These are phyloP conservation scores for Esox lucius DNA, from an alignment of 2,797 vertebrate genomes.

Conservation along the genomic window DNA sequence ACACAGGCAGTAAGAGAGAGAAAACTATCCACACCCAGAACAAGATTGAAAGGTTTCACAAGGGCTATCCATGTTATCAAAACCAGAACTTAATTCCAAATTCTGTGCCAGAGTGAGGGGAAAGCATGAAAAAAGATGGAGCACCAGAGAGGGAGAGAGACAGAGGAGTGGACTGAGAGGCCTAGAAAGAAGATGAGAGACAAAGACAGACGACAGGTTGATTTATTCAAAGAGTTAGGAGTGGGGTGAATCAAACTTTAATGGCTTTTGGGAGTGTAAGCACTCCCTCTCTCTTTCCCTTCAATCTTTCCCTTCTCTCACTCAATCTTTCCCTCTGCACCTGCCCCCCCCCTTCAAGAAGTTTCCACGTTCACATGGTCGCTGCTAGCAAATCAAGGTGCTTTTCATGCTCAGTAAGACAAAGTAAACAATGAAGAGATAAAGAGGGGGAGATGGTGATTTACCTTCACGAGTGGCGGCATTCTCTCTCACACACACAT, in stretches of 20 bases:
- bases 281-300: conserved; percentile 30
- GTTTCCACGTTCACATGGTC: conserved; percentile 53
- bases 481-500: conserved; percentile 9
- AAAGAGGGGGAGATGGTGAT: conserved; percentile 56
- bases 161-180: neutral
- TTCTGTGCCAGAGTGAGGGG: conserved; percentile 38
- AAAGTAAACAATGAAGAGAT: conserved; percentile 72
- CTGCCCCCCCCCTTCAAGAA: conserved; percentile 40
- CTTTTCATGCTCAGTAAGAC: conserved; percentile 80
- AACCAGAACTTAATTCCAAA: conserved; percentile 55
- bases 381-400: conserved; percentile 73
- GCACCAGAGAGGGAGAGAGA: conserved; percentile 29
- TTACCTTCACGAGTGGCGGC: conserved; percentile 59
- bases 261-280: conserved; percentile 72
- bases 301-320: conserved; percentile 52
- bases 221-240: conserved; percentile 77
- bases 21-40: conserved; percentile 8
- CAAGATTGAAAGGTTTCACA: conserved; percentile 43
- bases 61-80: conserved; percentile 50
- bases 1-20: neutral
- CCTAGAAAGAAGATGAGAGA: conserved; percentile 56
- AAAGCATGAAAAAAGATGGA: conserved; percentile 44
- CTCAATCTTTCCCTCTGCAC: conserved; percentile 43
- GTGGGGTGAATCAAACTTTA: conserved; percentile 77
- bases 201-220: conserved; percentile 65